A percentile compares a stretch with the other conserved stretches of the same genome.
Conservation (phyloP, 2,113 vertebrate genomes). For the Emberiza fucata region DNA sequence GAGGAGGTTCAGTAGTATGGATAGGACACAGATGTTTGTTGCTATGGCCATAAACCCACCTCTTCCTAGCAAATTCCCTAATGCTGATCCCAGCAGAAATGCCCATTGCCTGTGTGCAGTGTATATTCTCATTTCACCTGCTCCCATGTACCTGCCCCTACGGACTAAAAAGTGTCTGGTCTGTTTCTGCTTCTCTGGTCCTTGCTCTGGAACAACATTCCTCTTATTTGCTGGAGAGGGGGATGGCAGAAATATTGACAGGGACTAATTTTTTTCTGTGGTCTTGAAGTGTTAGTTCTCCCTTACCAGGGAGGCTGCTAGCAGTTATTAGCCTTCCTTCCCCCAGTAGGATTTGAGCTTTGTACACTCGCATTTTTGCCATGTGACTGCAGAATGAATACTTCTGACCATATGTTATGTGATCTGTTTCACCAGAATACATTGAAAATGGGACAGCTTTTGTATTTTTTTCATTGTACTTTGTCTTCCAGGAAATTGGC, state of each 20-base stretch:
- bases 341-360: neutral
- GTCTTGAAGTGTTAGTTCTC: neutral
- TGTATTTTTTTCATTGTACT: neutral
- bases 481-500: neutral
- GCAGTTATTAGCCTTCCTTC: neutral
- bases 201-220: neutral
- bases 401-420: neutral
- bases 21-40: neutral
- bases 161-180: neutral
- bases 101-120: neutral
- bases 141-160: neutral
- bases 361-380: neutral
- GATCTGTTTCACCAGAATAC: fast-evolving
- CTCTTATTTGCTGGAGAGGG: neutral
- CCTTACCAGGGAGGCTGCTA: neutral
- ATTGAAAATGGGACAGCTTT: neutral
- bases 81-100: neutral
- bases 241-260: neutral
- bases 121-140: neutral
- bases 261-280: neutral
- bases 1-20: neutral
- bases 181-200: neutral
- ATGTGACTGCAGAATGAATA: neutral
- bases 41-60: neutral
- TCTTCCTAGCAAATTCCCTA: neutral